Conservation (phyloP, 2,888 invertebrate species). For the Drosophila stalkeri region DNA sequence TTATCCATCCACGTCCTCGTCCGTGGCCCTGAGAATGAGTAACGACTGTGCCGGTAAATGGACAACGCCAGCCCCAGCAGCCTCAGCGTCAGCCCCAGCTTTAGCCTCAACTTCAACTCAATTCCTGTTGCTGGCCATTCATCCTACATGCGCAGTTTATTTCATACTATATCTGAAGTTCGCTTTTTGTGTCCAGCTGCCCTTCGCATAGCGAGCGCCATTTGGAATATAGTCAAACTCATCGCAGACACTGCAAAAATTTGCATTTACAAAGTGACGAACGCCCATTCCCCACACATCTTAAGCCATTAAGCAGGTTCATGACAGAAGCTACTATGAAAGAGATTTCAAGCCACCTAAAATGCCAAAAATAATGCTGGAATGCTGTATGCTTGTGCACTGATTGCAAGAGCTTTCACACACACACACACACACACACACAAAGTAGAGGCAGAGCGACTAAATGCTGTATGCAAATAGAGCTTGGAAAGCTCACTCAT, state of each 20-base stretch:
- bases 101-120: conserved; percentile 2
- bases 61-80: conserved; percentile 48
- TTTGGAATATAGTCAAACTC: conserved; percentile 45
- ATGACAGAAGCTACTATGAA: conserved; percentile 42
- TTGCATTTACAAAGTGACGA: conserved; percentile 69
- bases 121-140: conserved; percentile 40
- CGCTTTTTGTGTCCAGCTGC: conserved; percentile 20
- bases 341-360: conserved; percentile 55
- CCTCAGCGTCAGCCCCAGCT: conserved; percentile 14
- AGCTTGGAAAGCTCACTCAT: conserved; percentile 16
- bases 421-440: background rate
- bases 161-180: conserved; percentile 23
- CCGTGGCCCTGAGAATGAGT: conserved; percentile 75
- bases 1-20: conserved; percentile 72
- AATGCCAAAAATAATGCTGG: conserved; percentile 26
- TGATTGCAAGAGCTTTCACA: conserved; percentile 22
- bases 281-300: conserved; percentile 46
- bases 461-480: conserved; percentile 2
- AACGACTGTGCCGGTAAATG: conserved; percentile 75
- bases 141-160: conserved; percentile 31
- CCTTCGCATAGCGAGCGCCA: conserved; percentile 17
- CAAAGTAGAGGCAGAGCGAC: background rate
- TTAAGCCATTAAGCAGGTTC: conserved; percentile 68
- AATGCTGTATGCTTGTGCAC: background rate
- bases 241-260: conserved; percentile 54